Evolutionary conservation across 2,888 invertebrate genomes (phyloP), one percentile per base, ranked within the genome.

Genomic region (Halocaridina rubra): DNA sequence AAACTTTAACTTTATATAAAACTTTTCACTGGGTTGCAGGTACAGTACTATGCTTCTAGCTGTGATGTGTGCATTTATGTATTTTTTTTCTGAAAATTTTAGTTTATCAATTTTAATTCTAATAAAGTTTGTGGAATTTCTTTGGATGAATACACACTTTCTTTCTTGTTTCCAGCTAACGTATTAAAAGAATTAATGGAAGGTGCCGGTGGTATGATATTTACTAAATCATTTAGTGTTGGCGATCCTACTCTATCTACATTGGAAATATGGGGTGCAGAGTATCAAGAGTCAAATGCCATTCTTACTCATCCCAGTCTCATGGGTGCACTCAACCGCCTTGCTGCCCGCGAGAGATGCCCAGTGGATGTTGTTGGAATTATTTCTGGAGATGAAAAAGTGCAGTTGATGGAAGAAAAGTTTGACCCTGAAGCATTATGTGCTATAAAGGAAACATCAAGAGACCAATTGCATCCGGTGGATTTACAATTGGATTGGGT

Each of bases 141-240:
- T 64, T 3, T 8, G 13, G 3, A 13, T 30, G 19, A 27, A 3
- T 27, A 27, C 2, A 16, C 13, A 19, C 22, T 64, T 2, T 27
- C 24, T 39, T 3, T 67, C 2, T 24, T 22, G 71, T 8, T 88
- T 89, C n/a, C 89, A 94, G 94, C 98, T 1, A 99, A 99, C 91
- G 99, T 99, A 0, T 91, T 99, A 33, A 99, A 99, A 90, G 99
- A 99, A 91, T 92, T 99, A 3, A 97, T 97, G 0, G 98, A 99
- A 89, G 98, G 98, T 0, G 94, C 94, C 3, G 99, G 99, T 0
- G 99, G 98, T 0, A 93, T 96, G 0, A 97, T 99, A 86, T 96
- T 95, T 90, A 95, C 96, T 0, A 94, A 95, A 86, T 93, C 94
- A 90, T 98, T 98, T 90, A 95, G 96, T 88, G 92, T 99, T 32